Base-by-base conservation (phyloP, 2,113 vertebrate species). In the Myotis lucifugus region DNA sequence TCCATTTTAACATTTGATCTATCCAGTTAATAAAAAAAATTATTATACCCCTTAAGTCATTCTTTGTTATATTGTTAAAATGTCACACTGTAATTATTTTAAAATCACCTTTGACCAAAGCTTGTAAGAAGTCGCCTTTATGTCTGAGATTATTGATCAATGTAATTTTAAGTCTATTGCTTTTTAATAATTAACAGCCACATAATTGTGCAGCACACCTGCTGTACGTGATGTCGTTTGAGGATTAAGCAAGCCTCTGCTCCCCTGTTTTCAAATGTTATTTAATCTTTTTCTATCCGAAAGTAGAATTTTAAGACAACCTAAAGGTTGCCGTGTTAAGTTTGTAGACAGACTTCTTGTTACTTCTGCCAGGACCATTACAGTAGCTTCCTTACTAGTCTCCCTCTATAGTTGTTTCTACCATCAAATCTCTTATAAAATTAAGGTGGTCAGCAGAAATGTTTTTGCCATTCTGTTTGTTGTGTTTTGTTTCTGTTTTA, bases 1-100 rank as follows among this genome's bases (percentile, higher is more conserved):
- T 89, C 79, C 64, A 76, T 95, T 94, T 96, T 96, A 97, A 93
- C 95, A 85, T 96, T 94, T 97, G 90, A 89, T 81, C 95, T 87
- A 76, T 87, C 29, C 17, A 91, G 37, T 95, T 96, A 94, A 96
- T 84, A 42, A 64, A 27, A 85, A 95, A 95, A 79, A 88, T 92
- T 85, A 93, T 95, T 96, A 89, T 79, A 89, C 50, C n/a, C 13
- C 91, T 92, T 85, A 88, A 93, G 90, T 96, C 64, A 78, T 93
- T 94, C 64, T 95, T 93, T 86, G 79, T 96, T 96, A 76, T 70
- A 54, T 76, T 91, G 74, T 97, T 70, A 96, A 91, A 95, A 86
- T 96, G 87, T 95, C 87, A 93, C 72, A 82, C 56, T 97, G 14
- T 95, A 95, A 97, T 96, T 96, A 94, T 84, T 90, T 95, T 95